phyloP scores from a whole-genome alignment of 2,888 invertebrate species.

The Dryadula phaetusa region DNA sequence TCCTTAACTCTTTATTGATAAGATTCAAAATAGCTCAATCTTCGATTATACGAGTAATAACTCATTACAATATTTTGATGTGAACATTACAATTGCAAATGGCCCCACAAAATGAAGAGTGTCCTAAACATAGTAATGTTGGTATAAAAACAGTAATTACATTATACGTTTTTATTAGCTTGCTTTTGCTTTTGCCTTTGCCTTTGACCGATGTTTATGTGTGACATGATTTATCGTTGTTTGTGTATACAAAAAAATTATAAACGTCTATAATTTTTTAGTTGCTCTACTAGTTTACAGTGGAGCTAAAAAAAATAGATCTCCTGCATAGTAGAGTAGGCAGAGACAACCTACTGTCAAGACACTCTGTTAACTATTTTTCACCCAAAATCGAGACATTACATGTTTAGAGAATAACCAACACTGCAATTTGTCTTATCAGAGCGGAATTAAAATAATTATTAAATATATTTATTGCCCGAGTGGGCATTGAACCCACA shows the following conservation, averaged over 20 bases:
- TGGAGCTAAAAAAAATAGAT: too few relatives aligned
- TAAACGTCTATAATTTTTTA: conserved; percentile 25
- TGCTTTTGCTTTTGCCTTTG: conserved; percentile 26
- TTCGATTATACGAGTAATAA: conserved; percentile 5
- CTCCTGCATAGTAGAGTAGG: too few relatives aligned
- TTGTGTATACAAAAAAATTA: conserved; percentile 28
- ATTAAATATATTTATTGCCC: too few relatives aligned
- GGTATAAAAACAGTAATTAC: conserved; percentile 34
- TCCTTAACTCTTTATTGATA: neutral
- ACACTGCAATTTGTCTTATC: too few relatives aligned
- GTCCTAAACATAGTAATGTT: conserved; percentile 15
- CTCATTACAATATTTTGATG: conserved; percentile 34
- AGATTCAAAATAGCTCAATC: neutral
- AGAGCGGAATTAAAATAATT: too few relatives aligned
- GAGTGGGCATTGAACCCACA: too few relatives aligned
- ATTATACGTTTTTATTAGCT: conserved; percentile 34
- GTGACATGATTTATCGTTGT: conserved; percentile 32
- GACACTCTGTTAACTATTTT: too few relatives aligned
- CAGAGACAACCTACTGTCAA: too few relatives aligned
- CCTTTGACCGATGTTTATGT: conserved; percentile 29
- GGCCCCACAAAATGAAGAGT: conserved; percentile 23
- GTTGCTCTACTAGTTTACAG: neutral
- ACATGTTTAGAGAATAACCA: too few relatives aligned
- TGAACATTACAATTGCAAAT: conserved; percentile 37
- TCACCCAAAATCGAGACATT: too few relatives aligned